Percentiles rank a stretch among this genome's conserved stretches.
phyloP scores from a whole-genome alignment of 2,888 invertebrate genomes.

The Aquatica leii region DNA sequence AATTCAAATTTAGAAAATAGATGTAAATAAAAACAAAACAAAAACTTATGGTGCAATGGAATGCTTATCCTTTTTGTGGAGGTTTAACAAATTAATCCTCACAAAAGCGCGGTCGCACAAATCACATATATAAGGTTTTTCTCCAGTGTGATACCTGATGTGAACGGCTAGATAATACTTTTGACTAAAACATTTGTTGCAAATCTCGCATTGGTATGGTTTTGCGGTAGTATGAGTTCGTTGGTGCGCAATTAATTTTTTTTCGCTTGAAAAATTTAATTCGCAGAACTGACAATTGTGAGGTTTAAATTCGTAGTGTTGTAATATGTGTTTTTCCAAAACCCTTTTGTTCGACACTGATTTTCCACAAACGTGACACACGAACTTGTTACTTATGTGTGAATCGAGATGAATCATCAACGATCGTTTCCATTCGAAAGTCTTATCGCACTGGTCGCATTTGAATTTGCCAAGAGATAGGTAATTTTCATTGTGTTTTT shows the following conservation, averaged over 20 bases:
- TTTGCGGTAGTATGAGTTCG: constrained; percentile 65
- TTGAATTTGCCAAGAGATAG: too few species aligned
- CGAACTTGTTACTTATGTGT: constrained; percentile 48
- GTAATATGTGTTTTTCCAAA: constrained; percentile 51
- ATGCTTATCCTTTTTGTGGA: background rate
- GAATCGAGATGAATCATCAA: constrained; percentile 50
- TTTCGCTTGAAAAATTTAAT: constrained; percentile 61
- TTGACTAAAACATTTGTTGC: constrained; percentile 62
- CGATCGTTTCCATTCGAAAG: constrained; percentile 33
- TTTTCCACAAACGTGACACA: constrained; percentile 53
- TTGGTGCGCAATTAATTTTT: constrained; percentile 63
- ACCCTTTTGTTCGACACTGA: constrained; percentile 52
- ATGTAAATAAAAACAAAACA: too few species aligned
- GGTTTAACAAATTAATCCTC: constrained; percentile 34
- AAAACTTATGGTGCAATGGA: too few species aligned
- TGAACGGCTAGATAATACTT: constrained; percentile 61
- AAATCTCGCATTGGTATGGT: too few species aligned
- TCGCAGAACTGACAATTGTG: constrained; percentile 65
- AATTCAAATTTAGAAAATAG: too few species aligned
- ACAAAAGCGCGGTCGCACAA: constrained; percentile 49
- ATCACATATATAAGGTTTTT: too few species aligned
- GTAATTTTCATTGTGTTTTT: too few species aligned
- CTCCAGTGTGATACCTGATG: too few species aligned
- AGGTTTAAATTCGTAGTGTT: constrained; percentile 58
- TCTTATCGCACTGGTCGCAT: constrained; percentile 32